Conservation (phyloP, 2,113 vertebrate genomes). For the Ursus arctos region DNA sequence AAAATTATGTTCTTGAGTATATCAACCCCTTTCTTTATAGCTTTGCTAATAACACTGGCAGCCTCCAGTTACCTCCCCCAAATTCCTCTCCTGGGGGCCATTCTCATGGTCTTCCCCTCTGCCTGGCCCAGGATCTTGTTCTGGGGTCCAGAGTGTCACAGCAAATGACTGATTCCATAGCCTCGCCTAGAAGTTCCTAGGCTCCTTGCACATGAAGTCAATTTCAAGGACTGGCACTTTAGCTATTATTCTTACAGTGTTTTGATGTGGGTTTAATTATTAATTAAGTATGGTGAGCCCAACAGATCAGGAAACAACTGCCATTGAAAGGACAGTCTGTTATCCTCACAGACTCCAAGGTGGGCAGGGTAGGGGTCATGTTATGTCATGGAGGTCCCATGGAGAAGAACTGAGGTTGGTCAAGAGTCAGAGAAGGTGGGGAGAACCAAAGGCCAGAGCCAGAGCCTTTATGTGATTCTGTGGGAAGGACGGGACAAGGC, state of each 20-base stretch:
- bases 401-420: background rate
- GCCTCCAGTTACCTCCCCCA: background rate
- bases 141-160: too few species aligned
- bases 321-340: background rate
- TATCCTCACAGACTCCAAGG: background rate
- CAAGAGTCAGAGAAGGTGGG: background rate
- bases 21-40: background rate
- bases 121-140: background rate
- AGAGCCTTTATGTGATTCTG: background rate
- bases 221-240: background rate
- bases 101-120: background rate
- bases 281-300: background rate
- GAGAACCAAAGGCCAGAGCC: background rate
- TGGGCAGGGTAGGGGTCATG: accelerated
- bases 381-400: background rate
- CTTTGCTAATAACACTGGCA: background rate
- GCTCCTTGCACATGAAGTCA: background rate
- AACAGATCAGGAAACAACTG: background rate
- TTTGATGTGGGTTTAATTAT: background rate
- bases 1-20: background rate
- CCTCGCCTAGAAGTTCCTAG: background rate
- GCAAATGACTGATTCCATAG: background rate
- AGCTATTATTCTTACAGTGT: background rate
- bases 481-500: background rate
- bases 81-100: background rate